Base-by-base conservation (phyloP, 2,888 invertebrate genomes). In the Epistrophella euchroma region DNA sequence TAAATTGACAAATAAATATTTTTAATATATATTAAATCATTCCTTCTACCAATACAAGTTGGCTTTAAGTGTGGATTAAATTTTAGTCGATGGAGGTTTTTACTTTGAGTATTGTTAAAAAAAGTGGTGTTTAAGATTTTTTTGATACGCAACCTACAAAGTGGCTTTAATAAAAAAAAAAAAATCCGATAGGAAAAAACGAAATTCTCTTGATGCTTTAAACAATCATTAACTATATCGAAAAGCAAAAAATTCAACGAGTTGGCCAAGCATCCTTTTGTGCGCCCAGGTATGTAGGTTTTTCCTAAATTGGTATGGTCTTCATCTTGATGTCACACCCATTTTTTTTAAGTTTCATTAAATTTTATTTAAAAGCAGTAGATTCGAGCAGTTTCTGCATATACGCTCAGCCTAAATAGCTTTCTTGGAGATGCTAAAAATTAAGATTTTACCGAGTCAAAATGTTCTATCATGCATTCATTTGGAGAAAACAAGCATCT, bases 281-380 rank as follows among this genome's bases (percentile, higher is more conserved):
- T 68, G 52, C 68, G 52, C 22, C 52, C 50, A 68, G 68, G 68
- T 66, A 50, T 66, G 66, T 52, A 68, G 52, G 50, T 17, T 68
- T 64, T 45, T 45, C 4, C 45, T 10, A 45, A 45, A 45, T 17
- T 45, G 45, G 19, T 47, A 32, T 19, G 32, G 19, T 32, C 19
- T 19, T 47, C 32, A 19, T 47, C 32, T 43, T 68, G 52, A 52
- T 56, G 56, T 45, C 64, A 75, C 66, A 68, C 75, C 66, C 75
- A 66, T 68, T 56, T 75, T 17, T 17, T 17, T 43, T 55, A 25
- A 25, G 15, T 40, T 68, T 37, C 4, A 35, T 15, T 15, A 68
- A 35, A 68, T 50, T 47, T 15, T 68, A 52, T 68, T 52, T 68
- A 35, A 47, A 47, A 32, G 19, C 32, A 47, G n/a, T 25, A 28